phyloP scores from a whole-genome alignment of 2,888 invertebrate species.

The Xylocampa areola region DNA sequence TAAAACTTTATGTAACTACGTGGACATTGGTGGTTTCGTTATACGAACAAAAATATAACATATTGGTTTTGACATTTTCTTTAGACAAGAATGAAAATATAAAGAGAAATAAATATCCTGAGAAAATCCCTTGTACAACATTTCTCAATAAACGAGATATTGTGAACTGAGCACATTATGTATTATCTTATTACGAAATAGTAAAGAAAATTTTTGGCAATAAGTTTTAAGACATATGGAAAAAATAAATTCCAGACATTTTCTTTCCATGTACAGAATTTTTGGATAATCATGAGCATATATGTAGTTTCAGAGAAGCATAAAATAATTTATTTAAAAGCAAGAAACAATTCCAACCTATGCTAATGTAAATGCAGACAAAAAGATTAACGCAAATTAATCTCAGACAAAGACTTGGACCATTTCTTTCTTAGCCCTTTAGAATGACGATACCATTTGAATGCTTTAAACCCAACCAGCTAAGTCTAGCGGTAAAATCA shows the following conservation, averaged over 20 bases:
- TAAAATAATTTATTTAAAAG: conserved; percentile 15
- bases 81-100: too few species aligned
- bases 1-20: conserved; percentile 25
- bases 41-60: not conserved
- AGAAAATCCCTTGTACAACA: too few species aligned
- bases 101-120: too few species aligned
- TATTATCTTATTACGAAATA: too few species aligned
- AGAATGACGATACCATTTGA: conserved; percentile 32
- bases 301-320: not conserved
- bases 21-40: conserved; percentile 1
- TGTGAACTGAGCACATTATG: too few species aligned
- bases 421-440: conserved; percentile 35
- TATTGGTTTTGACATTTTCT: too few species aligned
- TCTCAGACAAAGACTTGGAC: conserved; percentile 30
- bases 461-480: conserved; percentile 24
- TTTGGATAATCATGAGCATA: not conserved
- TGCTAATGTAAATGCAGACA: conserved; percentile 26
- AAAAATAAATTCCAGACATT: too few species aligned
- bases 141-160: too few species aligned
- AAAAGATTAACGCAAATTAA: conserved; percentile 33
- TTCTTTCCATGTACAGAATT: too few species aligned
- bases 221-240: too few species aligned
- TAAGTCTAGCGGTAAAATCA: conserved; percentile 32
- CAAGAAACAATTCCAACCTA: conserved; percentile 20
- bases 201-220: too few species aligned